Evolutionary conservation across 2,113 vertebrate genomes (phyloP), one percentile per base, ranked within the genome.

Genomic region (Sturnus vulgaris): DNA sequence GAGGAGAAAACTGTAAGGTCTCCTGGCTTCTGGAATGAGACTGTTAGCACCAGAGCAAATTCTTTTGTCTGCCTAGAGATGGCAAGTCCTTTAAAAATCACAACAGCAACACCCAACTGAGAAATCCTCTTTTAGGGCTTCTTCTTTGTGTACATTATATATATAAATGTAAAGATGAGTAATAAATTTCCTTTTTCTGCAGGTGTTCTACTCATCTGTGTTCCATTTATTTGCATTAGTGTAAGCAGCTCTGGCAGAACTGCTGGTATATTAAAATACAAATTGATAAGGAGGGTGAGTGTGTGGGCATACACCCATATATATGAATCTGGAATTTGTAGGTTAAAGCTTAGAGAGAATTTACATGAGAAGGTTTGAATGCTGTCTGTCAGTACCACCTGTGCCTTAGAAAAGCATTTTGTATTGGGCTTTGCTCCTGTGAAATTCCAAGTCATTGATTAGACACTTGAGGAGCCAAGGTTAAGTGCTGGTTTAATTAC

Each of bases 401-500:
- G 64, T 59, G 44, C 63, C n/a, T 80, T 61, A 27, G 24, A 47
- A 82, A 60, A 46, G 6, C 25, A 31, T 85, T 78, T 72, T 37
- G 7, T 40, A 6, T 33, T 49, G 33, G 72, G 28, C 44, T 82
- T 81, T 69, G 17, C 46, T 82, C 40, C 55, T 72, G 4, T 50
- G 64, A 46, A 78, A 79, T 93, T 53, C 27, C 20, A 39, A 40
- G n/a, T 64, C 35, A 78, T 93, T 68, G 78, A 69, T 88, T 12
- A 35, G 79, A 44, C 80, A 53, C 55, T 93, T 61, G 57, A 80
- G 50, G 81, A 75, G 56, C 47, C 66, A 66, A 66, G 76, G 50
- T 65, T 59, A 83, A 92, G 33, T 87, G 31, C 49, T 63, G 40
- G 25, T 94, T 92, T 87, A 93, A 93, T 93, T 50, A 40, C 72